A percentile compares a stretch with the other conserved stretches of the same genome.
These are phyloP conservation scores for Anguilla pacifica DNA, from an alignment of 2,797 vertebrate genomes.

Conservation along the genomic window DNA sequence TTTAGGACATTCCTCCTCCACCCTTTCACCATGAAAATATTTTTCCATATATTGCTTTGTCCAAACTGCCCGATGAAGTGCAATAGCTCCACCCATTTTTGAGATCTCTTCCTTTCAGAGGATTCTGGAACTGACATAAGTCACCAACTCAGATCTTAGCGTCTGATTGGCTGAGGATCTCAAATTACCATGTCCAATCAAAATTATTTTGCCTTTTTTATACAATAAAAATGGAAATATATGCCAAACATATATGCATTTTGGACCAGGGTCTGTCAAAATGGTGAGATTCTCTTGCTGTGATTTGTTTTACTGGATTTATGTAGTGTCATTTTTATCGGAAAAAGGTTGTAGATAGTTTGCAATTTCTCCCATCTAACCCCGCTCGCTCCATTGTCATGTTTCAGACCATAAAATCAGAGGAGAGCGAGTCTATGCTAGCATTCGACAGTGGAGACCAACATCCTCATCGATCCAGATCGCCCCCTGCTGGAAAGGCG, in stretches of 20 bases:
- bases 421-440: conserved; percentile 55
- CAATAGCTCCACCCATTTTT: too few species aligned
- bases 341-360: not conserved
- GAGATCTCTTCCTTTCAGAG: not conserved
- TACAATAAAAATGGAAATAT: too few species aligned
- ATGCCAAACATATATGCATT: too few species aligned
- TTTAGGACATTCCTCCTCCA: not conserved
- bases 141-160: too few species aligned
- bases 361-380: not conserved
- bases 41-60: not conserved
- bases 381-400: conserved; percentile 2
- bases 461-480: conserved; percentile 49
- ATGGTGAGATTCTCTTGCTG: not conserved
- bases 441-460: conserved; percentile 64
- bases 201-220: not conserved
- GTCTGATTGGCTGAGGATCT: too few species aligned
- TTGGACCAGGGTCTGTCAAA: not conserved
- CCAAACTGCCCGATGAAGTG: too few species aligned
- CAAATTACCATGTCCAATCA: not conserved
- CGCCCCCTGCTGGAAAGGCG: conserved; percentile 53
- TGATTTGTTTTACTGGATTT: not conserved
- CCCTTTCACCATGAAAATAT: not conserved
- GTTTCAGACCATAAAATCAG: conserved; percentile 56
- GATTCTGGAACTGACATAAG: not conserved
- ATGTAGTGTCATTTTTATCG: not conserved